Evolutionary conservation across 2,113 vertebrate genomes (phyloP).

Genomic region (Furnarius figulus): DNA sequence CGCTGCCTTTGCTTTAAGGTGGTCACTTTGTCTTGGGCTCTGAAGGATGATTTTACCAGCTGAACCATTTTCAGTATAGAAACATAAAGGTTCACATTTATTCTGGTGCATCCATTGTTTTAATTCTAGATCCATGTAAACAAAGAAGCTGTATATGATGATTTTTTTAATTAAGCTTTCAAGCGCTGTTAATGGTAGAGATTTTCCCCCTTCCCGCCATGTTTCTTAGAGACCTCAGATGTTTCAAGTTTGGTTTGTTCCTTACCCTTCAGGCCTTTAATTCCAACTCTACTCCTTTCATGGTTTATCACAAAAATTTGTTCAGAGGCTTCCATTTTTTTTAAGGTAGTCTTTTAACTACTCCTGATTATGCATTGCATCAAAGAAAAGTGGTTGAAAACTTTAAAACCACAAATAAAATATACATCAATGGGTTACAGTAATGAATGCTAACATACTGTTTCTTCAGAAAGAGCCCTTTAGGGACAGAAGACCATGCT

Average conservation of each 20-base stretch:
- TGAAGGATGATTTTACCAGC: neutral
- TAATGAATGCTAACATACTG: slow-evolving; percentile 39
- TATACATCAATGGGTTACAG: slow-evolving; percentile 60
- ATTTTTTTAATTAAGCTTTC: neutral
- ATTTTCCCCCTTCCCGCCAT: neutral
- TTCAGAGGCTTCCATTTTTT: slow-evolving; percentile 38
- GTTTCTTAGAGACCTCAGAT: neutral
- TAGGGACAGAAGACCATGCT: neutral
- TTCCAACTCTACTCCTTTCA: slow-evolving; percentile 3
- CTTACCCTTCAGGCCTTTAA: slow-evolving; percentile 17
- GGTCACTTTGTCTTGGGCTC: neutral
- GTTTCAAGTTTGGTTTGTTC: slow-evolving; percentile 39
- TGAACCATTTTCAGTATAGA: neutral
- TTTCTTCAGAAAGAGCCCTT: slow-evolving; percentile 49
- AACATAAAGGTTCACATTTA: neutral
- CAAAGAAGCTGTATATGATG: neutral
- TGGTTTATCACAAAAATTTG: slow-evolving; percentile 49
- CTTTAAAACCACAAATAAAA: slow-evolving; percentile 71
- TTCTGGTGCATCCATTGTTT: neutral
- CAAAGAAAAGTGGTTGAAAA: slow-evolving; percentile 59
- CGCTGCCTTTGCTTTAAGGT: neutral
- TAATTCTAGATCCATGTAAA: neutral
- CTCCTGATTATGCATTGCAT: slow-evolving; percentile 40
- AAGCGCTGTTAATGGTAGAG: neutral
- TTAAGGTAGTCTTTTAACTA: slow-evolving; percentile 35